These are phyloP conservation scores for Tachuris rubrigastra DNA, from an alignment of 2,113 vertebrate species.

Conservation along the genomic window DNA sequence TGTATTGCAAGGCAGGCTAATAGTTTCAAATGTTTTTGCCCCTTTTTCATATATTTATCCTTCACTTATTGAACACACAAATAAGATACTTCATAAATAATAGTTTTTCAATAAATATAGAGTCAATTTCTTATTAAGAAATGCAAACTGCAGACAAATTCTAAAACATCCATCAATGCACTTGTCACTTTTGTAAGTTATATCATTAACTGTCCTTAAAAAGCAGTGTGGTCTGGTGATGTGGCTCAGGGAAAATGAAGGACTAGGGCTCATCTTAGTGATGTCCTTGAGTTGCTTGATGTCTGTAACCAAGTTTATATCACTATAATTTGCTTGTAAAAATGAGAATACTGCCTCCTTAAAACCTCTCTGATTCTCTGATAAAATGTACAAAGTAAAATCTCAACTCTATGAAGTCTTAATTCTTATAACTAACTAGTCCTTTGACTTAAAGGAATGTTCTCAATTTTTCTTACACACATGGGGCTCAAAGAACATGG, in stretches of 20 bases:
- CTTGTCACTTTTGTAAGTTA: not conserved
- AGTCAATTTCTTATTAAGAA: not conserved
- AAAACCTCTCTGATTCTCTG: not conserved
- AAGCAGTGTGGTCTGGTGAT: not conserved
- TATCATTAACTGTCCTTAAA: not conserved
- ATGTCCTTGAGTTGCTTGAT: not conserved
- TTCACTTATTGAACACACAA: not conserved
- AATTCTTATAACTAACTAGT: not conserved
- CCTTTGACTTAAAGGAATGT: not conserved
- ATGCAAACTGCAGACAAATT: not conserved
- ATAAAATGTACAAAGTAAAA: not conserved
- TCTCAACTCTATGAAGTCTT: not conserved
- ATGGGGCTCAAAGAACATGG: not conserved
- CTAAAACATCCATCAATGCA: not conserved
- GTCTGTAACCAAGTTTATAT: not conserved
- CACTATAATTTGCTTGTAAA: not conserved
- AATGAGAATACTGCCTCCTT: not conserved
- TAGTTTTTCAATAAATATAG: not conserved
- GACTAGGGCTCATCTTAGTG: not conserved
- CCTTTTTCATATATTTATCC: not conserved
- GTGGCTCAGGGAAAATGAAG: not conserved
- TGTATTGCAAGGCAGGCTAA: not conserved
- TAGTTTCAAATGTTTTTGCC: not conserved
- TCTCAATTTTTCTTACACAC: not conserved
- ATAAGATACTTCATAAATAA: not conserved